These are phyloP conservation scores for Archegozetes longisetosus DNA, from an alignment of 1,140 invertebrate genomes.

Conservation along the genomic window DNA sequence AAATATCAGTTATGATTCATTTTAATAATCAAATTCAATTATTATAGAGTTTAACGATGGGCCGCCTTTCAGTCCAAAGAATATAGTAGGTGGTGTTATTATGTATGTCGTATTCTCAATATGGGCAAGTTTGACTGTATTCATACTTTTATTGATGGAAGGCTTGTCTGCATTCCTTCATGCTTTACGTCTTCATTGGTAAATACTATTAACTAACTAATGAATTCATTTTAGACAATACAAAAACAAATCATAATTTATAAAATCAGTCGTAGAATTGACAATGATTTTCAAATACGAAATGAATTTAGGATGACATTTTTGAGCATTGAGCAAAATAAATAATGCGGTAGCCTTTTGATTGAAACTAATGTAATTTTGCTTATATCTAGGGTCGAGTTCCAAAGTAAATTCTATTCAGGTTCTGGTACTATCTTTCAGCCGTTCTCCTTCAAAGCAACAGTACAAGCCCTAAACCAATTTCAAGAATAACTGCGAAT, in stretches of 20 bases:
- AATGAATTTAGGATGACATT: too few species aligned
- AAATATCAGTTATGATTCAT: too few species aligned
- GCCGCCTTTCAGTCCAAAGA: background rate
- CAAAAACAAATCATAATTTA: too few species aligned
- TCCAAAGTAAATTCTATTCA: slow-evolving; percentile 37
- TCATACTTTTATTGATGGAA: slow-evolving; percentile 85
- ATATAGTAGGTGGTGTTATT: slow-evolving; percentile 33
- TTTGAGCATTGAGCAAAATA: too few species aligned
- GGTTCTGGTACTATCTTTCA: slow-evolving; percentile 30
- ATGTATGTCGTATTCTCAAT: slow-evolving; percentile 59
- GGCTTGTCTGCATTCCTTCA: slow-evolving; percentile 93
- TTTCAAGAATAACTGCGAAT: too few species aligned
- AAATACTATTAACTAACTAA: background rate
- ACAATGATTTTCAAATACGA: too few species aligned
- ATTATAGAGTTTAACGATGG: slow-evolving; percentile 6
- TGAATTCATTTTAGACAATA: background rate
- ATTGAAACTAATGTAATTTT: background rate
- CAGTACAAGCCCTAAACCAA: too few species aligned
- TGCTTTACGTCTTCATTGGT: slow-evolving; percentile 90
- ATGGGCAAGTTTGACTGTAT: slow-evolving; percentile 69
- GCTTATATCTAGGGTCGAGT: slow-evolving; percentile 35
- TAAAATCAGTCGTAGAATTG: too few species aligned
- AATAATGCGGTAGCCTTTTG: too few species aligned
- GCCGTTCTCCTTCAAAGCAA: slow-evolving; percentile 35
- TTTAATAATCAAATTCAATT: background rate